A percentile compares a stretch with the other conserved stretches of the same genome.
phyloP scores from a whole-genome alignment of 2,113 vertebrate species.

The Anhinga rufa region DNA sequence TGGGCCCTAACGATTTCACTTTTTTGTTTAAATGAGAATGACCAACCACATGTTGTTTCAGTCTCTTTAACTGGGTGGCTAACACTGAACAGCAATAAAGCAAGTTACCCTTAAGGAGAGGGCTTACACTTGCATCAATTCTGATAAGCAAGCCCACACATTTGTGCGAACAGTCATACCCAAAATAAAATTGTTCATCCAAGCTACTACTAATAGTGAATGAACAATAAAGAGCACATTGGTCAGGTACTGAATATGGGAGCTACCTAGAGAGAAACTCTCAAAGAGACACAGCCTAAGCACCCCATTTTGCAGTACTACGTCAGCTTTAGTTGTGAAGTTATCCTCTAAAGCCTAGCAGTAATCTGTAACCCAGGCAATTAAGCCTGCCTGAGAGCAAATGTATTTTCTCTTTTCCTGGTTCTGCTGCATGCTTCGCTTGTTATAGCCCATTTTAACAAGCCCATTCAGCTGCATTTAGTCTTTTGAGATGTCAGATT shows the following conservation, averaged over 20 bases:
- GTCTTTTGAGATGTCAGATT: neutral
- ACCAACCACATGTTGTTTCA: neutral
- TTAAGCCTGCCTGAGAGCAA: neutral
- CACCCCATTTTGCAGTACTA: neutral
- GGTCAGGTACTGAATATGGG: neutral
- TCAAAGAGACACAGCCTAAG: neutral
- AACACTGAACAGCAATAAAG: neutral
- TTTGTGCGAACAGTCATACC: neutral
- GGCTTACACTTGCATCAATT: neutral
- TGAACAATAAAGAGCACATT: neutral
- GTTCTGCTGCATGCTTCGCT: neutral
- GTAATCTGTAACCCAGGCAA: neutral
- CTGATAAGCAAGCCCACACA: neutral
- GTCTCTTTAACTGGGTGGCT: neutral
- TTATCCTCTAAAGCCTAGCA: neutral
- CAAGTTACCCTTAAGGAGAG: neutral
- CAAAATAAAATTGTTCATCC: neutral
- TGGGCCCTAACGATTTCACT: neutral
- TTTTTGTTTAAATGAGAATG: neutral
- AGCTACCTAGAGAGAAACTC: neutral
- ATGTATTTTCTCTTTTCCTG: neutral
- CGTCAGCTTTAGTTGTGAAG: neutral
- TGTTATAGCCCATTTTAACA: neutral
- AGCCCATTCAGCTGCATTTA: neutral
- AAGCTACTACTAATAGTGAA: neutral